Percentiles rank a stretch among this genome's conserved stretches.
These are phyloP conservation scores for Lochmaea crataegi DNA, from an alignment of 2,888 invertebrate genomes.

Conservation along the genomic window DNA sequence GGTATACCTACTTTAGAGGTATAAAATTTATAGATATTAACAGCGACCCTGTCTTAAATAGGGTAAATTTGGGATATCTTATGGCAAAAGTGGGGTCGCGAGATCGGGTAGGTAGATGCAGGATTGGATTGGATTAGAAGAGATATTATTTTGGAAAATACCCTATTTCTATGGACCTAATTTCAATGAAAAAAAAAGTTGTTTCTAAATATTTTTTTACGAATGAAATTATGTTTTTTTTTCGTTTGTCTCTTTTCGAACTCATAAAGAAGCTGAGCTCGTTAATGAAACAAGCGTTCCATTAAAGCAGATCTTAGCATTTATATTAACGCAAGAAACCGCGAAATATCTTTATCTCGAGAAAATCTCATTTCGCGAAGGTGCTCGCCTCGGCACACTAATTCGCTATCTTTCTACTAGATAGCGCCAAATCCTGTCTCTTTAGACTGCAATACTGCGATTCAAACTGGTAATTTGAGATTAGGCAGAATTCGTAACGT, in stretches of 20 bases:
- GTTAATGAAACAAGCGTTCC: constrained; percentile 23
- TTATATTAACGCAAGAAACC: constrained; percentile 53
- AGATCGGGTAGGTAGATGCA: no score
- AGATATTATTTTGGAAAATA: no score
- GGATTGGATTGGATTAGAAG: no score
- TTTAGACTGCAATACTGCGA: constrained; percentile 41
- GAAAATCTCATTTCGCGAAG: constrained; percentile 54
- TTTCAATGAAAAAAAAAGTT: no score
- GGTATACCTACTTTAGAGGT: no score
- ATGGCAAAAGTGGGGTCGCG: no score
- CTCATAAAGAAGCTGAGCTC: constrained; percentile 4
- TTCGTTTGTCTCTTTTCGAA: background rate
- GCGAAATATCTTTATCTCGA: constrained; percentile 50
- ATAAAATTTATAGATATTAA: no score
- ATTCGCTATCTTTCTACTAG: constrained; percentile 49
- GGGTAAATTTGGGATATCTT: no score
- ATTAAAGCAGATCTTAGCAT: constrained; percentile 53
- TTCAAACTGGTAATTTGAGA: constrained; percentile 46
- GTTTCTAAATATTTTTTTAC: no score
- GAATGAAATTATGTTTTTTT: no score
- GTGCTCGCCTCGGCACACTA: constrained; percentile 45
- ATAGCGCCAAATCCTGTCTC: constrained; percentile 42
- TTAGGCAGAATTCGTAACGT: constrained; percentile 46
- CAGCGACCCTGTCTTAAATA: no score
- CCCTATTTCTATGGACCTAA: no score